Evolutionary conservation across 2,113 vertebrate genomes (phyloP).

Genomic region (Seriola rivoliana): DNA sequence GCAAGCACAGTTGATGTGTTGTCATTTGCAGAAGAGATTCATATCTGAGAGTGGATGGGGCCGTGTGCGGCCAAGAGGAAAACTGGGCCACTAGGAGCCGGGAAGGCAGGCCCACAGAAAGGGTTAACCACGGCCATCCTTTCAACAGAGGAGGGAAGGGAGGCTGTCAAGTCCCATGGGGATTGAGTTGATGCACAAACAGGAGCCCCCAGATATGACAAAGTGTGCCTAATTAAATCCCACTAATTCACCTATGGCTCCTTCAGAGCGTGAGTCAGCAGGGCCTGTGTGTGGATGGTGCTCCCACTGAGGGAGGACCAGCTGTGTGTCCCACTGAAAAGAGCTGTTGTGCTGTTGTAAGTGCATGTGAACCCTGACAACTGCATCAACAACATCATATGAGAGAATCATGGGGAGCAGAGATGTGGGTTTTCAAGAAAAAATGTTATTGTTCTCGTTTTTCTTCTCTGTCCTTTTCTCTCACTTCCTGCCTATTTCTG

Average conservation of each 20-base stretch:
- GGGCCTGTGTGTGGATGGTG: slow-evolving; percentile 41
- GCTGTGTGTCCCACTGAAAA: slow-evolving; percentile 47
- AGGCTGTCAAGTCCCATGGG: slow-evolving; percentile 29
- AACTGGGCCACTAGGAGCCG: slow-evolving; percentile 58
- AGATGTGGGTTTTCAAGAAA: not conserved
- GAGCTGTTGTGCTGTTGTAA: slow-evolving; percentile 41
- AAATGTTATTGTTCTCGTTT: not conserved
- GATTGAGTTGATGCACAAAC: slow-evolving; percentile 36
- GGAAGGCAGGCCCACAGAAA: not conserved
- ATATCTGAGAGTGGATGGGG: slow-evolving; percentile 29
- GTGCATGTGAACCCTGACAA: slow-evolving; percentile 2
- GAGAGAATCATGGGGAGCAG: slow-evolving; percentile 30
- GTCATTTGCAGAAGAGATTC: slow-evolving; percentile 47
- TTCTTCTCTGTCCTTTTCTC: not conserved
- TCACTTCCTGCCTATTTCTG: slow-evolving; percentile 20
- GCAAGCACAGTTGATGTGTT: slow-evolving; percentile 36
- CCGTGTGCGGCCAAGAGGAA: slow-evolving; percentile 40
- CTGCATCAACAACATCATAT: slow-evolving; percentile 45
- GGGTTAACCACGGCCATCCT: slow-evolving; percentile 39
- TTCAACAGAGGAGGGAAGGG: not conserved
- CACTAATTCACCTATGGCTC: slow-evolving; percentile 44
- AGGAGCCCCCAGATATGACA: slow-evolving; percentile 38
- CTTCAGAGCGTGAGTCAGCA: slow-evolving; percentile 77
- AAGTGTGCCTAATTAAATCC: slow-evolving; percentile 56
- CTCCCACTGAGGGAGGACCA: slow-evolving; percentile 30